Percentiles rank a stretch among this genome's conserved stretches.
These are phyloP conservation scores for Liparis tanakae DNA, from an alignment of 2,797 vertebrate species.

Conservation along the genomic window DNA sequence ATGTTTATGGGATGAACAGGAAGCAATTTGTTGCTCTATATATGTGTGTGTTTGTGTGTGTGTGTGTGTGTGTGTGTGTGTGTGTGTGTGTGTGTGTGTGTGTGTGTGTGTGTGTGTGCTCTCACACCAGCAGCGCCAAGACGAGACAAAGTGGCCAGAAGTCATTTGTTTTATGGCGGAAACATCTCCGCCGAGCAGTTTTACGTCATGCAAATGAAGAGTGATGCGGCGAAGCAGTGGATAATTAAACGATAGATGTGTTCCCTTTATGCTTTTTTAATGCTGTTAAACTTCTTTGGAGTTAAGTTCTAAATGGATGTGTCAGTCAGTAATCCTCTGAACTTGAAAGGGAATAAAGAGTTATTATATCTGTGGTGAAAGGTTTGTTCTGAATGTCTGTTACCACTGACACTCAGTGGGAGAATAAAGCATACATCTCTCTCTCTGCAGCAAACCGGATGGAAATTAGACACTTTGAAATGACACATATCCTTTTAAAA, in stretches of 20 bases:
- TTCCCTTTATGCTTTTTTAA: conserved; percentile 5
- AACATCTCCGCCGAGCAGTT: not conserved
- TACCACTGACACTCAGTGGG: conserved; percentile 1
- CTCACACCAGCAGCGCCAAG: conserved; percentile 5
- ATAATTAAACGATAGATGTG: conserved; percentile 5
- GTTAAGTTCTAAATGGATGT: conserved; percentile 29
- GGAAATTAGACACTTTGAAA: conserved; percentile 11
- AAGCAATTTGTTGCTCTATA: conserved; percentile 4
- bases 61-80: not conserved
- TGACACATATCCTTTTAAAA: not conserved
- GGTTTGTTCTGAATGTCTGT: conserved; percentile 24
- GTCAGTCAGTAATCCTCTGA: conserved; percentile 39
- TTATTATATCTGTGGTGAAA: conserved; percentile 14
- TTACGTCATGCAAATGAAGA: conserved; percentile 22
- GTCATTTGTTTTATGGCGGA: conserved; percentile 15
- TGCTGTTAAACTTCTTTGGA: conserved; percentile 10
- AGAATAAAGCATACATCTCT: conserved; percentile 16
- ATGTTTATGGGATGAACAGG: conserved; percentile 12
- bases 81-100: not conserved
- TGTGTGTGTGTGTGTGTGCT: not conserved
- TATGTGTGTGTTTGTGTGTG: not conserved
- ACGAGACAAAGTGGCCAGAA: conserved; percentile 17
- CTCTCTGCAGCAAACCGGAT: not conserved
- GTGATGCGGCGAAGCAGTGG: not conserved
- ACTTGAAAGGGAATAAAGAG: conserved; percentile 28